phyloP scores from a whole-genome alignment of 2,113 vertebrate genomes.

The Tautogolabrus adspersus region DNA sequence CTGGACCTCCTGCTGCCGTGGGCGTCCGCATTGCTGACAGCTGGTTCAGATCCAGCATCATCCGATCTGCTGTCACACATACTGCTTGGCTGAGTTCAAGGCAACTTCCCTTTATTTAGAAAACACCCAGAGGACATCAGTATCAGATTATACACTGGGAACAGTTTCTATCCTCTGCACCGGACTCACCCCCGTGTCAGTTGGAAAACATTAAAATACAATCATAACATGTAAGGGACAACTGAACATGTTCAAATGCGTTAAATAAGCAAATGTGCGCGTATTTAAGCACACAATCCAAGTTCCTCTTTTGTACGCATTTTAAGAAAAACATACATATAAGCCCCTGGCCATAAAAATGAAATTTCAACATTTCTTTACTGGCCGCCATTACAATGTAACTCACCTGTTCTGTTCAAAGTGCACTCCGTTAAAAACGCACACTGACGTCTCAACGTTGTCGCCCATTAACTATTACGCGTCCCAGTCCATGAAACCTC shows the following conservation, averaged over 20 bases:
- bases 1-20: slow-evolving; percentile 6
- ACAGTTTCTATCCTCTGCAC: not conserved
- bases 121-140: slow-evolving; percentile 36
- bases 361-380: not conserved
- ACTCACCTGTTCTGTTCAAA: slow-evolving; percentile 51
- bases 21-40: slow-evolving; percentile 43
- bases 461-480: no score
- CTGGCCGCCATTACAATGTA: not conserved
- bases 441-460: not conserved
- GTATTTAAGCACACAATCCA: rapidly evolving
- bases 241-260: not conserved
- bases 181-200: not conserved
- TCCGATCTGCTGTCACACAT: slow-evolving; percentile 60
- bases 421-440: not conserved
- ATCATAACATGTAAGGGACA: not conserved
- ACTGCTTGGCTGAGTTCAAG: slow-evolving; percentile 1
- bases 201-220: not conserved
- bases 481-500: no score
- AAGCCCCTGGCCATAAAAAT: no score
- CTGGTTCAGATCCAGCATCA: slow-evolving; percentile 30
- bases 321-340: not conserved
- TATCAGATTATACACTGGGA: slow-evolving; percentile 10
- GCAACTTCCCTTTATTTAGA: slow-evolving; percentile 56
- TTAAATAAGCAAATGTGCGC: no score
- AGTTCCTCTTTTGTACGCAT: slow-evolving; percentile 11